Conservation (phyloP, 1,140 invertebrate species). For the Chrysopa pallens region DNA sequence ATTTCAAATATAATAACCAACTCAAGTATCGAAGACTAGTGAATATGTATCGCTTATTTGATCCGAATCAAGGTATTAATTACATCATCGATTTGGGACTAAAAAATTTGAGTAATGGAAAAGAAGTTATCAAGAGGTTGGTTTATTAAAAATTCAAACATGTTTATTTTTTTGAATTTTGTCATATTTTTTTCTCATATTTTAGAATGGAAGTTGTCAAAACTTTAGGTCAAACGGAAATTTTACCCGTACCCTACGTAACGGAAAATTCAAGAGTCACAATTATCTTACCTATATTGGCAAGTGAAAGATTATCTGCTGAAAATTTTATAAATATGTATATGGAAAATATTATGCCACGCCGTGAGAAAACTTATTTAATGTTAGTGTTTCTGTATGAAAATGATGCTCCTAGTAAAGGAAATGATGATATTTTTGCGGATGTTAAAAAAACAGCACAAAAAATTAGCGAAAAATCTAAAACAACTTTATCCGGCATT, state of each 20-base stretch:
- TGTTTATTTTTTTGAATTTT: not conserved
- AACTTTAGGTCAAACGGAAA: constrained; percentile 64
- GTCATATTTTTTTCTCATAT: not conserved
- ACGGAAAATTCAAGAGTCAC: constrained; percentile 71
- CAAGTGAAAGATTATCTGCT: constrained; percentile 27
- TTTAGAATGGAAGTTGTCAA: constrained; percentile 48
- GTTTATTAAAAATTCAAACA: constrained; percentile 1
- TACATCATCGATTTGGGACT: constrained; percentile 60
- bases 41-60: constrained; percentile 72
- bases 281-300: constrained; percentile 47
- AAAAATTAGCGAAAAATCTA: constrained; percentile 44
- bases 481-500: constrained; percentile 46
- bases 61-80: constrained; percentile 73
- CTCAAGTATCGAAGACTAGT: constrained; percentile 38
- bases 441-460: constrained; percentile 41
- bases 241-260: constrained; percentile 76
- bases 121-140: constrained; percentile 23
- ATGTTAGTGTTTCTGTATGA: constrained; percentile 36
- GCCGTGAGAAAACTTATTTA: constrained; percentile 57
- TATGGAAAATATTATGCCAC: constrained; percentile 48
- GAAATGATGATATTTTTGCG: constrained; percentile 40
- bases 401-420: constrained; percentile 37
- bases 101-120: constrained; percentile 15
- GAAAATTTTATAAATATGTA: constrained; percentile 52
- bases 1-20: constrained; percentile 30